Evolutionary conservation across 2,113 vertebrate species (phyloP), one percentile per base, ranked within the genome.

Genomic region (Plotosus lineatus): DNA sequence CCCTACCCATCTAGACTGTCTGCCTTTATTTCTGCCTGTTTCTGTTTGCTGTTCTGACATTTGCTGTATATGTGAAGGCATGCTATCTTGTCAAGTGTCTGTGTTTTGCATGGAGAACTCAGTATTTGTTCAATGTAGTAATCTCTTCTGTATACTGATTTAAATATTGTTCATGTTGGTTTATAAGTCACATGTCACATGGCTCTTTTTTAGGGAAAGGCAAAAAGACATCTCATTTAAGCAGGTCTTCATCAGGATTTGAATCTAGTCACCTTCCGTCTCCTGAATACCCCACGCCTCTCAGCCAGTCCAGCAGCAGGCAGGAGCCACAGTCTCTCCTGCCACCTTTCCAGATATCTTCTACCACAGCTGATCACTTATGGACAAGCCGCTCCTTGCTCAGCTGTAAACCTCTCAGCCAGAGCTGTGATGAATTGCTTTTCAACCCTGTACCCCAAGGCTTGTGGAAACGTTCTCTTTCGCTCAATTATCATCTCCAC

Each of bases 131-230:
- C 4, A 38, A 60, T 28, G 48, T 38, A 48, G 36, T 28, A 66
- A 53, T 53, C 21, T 51, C 3, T 48, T 17, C n/a, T 72, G 42
- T 60, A 68, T 38, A 60, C 42, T 31, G 12, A 48, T 53, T 53
- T 28, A 66, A 12, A 75, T 53, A 17, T 69, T 40, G 44, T 79
- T 84, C 77, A 46, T 86, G 38, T 38, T 77, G 17, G 40, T 56
- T 8, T 77, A 15, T 74, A 46, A 75, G 23, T 86, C 50, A 81
- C 38, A 28, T 79, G 83, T 86, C 82, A 84, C 88, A 87, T 90
- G 51, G 90, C 93, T 91, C 81, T 92, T 92, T 78, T 90, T 90
- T 87, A 98, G 97, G 96, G 80, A 95, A 94, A 89, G 89, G 86
- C 85, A 94, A 91, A 90, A 95, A 93, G 88, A 87, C 92, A 50